These are phyloP conservation scores for Ovis aries DNA, from an alignment of 2,113 vertebrate species.

Conservation along the genomic window ARS-UI_Ramb_v3.0 NC_056054.1:206902501-206903000, in stretches of 20 bases:
- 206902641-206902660: neutral
- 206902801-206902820: neutral
- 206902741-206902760: neutral
- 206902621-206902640: neutral
- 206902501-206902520: conserved; percentile 9
- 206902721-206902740: neutral
- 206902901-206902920: neutral
- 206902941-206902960: neutral
- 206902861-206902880: neutral
- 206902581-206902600: neutral
- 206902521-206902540: neutral
- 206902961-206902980: neutral
- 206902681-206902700: neutral
- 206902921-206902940: neutral
- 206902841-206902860: neutral
- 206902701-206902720: neutral
- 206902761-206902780: neutral
- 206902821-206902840: neutral
- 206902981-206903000: neutral
- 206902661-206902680: conserved; percentile 11
- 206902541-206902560: neutral
- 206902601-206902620: neutral
- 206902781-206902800: neutral
- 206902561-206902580: neutral
- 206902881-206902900: conserved; percentile 5